Evolutionary conservation across 2,888 invertebrate species (phyloP).

Genomic region (Diogma glabrata): DNA sequence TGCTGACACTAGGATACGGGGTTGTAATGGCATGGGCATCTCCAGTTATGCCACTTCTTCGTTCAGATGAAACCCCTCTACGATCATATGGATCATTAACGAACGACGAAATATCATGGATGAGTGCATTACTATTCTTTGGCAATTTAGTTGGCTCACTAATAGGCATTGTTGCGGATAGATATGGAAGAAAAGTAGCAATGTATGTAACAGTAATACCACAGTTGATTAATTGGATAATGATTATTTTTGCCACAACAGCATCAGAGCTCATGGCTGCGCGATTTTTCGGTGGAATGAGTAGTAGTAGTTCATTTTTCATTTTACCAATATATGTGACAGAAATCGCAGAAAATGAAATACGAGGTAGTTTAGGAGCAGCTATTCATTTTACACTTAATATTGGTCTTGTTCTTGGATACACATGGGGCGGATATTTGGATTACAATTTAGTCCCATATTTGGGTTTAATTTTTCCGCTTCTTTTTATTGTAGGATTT

Average conservation of each 20-base stretch:
- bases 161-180: slow-evolving; percentile 29
- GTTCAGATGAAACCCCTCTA: slow-evolving; percentile 25
- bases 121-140: slow-evolving; percentile 29
- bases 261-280: slow-evolving; percentile 7
- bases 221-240: slow-evolving; percentile 13
- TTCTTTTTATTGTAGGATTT: slow-evolving; percentile 7
- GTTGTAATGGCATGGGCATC: slow-evolving; percentile 33
- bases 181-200: slow-evolving; percentile 25
- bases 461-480: slow-evolving; percentile 10
- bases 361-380: slow-evolving; percentile 13
- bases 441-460: slow-evolving; percentile 10
- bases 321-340: slow-evolving; percentile 11
- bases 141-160: slow-evolving; percentile 30
- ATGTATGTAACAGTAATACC: slow-evolving; percentile 21
- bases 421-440: slow-evolving; percentile 10
- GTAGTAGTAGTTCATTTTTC: slow-evolving; percentile 12
- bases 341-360: slow-evolving; percentile 10
- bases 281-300: slow-evolving; percentile 13
- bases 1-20: slow-evolving; percentile 30
- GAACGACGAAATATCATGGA: slow-evolving; percentile 29
- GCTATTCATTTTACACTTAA: slow-evolving; percentile 8
- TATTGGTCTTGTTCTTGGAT: slow-evolving; percentile 11
- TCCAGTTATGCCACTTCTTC: slow-evolving; percentile 28
- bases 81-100: slow-evolving; percentile 28
- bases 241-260: slow-evolving; percentile 13